phyloP scores from a whole-genome alignment of 2,113 vertebrate species.

The Bostrychus sinensis region DNA sequence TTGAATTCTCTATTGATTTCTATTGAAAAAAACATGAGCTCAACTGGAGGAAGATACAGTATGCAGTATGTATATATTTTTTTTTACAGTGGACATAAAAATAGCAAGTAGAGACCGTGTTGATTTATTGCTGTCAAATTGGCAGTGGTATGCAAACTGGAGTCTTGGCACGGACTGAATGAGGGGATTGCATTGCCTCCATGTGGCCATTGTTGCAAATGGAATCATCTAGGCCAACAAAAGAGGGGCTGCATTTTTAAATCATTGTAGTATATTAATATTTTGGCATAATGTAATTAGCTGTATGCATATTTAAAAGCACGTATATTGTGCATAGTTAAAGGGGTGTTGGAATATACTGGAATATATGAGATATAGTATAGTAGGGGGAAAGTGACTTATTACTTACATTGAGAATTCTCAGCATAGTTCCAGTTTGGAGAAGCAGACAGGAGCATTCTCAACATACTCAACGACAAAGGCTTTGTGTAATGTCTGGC shows the following conservation, averaged over 20 bases:
- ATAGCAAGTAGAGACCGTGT: background rate
- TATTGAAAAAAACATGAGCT: conserved; percentile 11
- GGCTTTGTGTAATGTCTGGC: too few relatives aligned
- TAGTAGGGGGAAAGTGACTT: too few relatives aligned
- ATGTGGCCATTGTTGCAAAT: conserved; percentile 64
- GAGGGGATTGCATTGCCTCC: conserved; percentile 57
- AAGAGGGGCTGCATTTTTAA: conserved; percentile 22
- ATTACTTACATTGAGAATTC: too few relatives aligned
- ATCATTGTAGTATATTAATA: conserved; percentile 19
- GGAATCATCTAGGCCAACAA: conserved; percentile 25
- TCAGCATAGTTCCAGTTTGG: too few relatives aligned
- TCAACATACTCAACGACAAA: too few relatives aligned
- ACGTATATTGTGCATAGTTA: background rate
- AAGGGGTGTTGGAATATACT: background rate
- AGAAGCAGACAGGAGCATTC: too few relatives aligned
- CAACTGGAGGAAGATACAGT: background rate
- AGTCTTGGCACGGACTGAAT: conserved; percentile 20
- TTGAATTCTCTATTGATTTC: conserved; percentile 59
- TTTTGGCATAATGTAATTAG: conserved; percentile 12
- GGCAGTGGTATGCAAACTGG: conserved; percentile 10
- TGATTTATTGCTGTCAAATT: conserved; percentile 17
- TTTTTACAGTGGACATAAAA: background rate
- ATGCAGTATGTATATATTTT: too few relatives aligned
- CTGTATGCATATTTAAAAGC: conserved; percentile 6
- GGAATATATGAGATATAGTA: background rate